Percentiles rank a stretch among this genome's conserved stretches.
phyloP scores from a whole-genome alignment of 2,888 invertebrate genomes.

The Seira ritae region DNA sequence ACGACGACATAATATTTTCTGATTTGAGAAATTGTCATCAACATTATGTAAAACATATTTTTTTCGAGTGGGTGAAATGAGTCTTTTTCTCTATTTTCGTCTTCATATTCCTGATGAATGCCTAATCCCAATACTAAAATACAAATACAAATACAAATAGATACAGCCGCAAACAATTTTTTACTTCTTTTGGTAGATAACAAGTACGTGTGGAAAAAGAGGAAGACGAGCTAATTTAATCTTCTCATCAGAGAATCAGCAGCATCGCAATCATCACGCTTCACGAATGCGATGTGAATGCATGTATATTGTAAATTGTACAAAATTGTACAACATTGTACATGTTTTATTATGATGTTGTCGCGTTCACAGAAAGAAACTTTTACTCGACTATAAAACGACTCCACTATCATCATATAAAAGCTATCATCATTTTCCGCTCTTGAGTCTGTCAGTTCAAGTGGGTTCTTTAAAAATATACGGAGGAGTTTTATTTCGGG shows the following conservation, averaged over 20 bases:
- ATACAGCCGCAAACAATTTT: neutral
- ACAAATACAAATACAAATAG: neutral
- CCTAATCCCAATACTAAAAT: too few relatives aligned
- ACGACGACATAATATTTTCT: neutral
- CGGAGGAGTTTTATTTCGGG: neutral
- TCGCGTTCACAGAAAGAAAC: neutral
- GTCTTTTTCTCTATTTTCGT: neutral
- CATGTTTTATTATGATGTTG: neutral
- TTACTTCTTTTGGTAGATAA: neutral
- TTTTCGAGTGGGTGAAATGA: too few relatives aligned
- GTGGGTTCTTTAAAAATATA: constrained; percentile 3
- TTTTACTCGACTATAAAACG: too few relatives aligned
- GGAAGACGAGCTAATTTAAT: constrained; percentile 25
- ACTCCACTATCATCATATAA: too few relatives aligned
- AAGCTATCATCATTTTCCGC: too few relatives aligned
- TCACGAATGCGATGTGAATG: too few relatives aligned
- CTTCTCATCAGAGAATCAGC: constrained; percentile 22
- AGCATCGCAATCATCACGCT: constrained; percentile 13
- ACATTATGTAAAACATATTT: constrained; percentile 1
- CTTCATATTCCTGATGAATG: neutral
- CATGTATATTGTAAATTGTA: too few relatives aligned
- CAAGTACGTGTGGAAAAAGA: constrained; percentile 19
- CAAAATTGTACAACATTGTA: neutral
- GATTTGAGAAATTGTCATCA: constrained; percentile 5
- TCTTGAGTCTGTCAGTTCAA: neutral